Percentiles rank a stretch among this genome's conserved stretches.
Evolutionary conservation across 2,797 vertebrate genomes (phyloP).

Genomic region (Australoheros facetus): DNA sequence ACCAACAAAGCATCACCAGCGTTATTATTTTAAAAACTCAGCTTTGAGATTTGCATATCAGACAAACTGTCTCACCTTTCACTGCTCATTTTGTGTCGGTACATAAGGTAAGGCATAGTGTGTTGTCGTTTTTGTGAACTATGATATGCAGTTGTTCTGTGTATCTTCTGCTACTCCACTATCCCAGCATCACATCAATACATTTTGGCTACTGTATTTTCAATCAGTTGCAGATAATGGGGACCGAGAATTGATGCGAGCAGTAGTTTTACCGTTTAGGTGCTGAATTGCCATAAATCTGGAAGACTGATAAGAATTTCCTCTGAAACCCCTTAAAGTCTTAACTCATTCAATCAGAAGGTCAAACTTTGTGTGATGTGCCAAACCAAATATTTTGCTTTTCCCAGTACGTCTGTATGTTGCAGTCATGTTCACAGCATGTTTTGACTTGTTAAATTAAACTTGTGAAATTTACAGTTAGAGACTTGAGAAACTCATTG

Average conservation of each 20-base stretch:
- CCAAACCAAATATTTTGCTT: too few relatives aligned
- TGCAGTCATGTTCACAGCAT: neutral
- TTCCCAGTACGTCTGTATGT: neutral
- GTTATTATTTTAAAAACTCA: neutral
- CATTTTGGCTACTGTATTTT: neutral
- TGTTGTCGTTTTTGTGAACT: neutral
- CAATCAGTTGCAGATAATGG: neutral
- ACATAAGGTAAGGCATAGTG: neutral
- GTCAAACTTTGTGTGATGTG: too few relatives aligned
- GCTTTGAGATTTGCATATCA: neutral
- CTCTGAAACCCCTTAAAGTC: neutral
- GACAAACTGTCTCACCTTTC: neutral
- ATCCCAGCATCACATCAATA: neutral
- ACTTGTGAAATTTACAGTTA: too few relatives aligned
- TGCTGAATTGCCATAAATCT: neutral
- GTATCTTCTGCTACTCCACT: neutral
- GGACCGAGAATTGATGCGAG: neutral
- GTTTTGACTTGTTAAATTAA: neutral
- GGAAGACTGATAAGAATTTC: neutral
- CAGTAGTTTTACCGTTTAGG: neutral
- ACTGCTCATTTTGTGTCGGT: neutral
- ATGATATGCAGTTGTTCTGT: neutral
- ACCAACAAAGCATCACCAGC: neutral
- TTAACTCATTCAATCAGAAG: too few relatives aligned
- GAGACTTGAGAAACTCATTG: too few relatives aligned